Percentiles rank a stretch among this genome's conserved stretches.
These are phyloP conservation scores for Oostethus manadensis DNA, from an alignment of 2,113 vertebrate genomes.

Conservation along the genomic window DNA sequence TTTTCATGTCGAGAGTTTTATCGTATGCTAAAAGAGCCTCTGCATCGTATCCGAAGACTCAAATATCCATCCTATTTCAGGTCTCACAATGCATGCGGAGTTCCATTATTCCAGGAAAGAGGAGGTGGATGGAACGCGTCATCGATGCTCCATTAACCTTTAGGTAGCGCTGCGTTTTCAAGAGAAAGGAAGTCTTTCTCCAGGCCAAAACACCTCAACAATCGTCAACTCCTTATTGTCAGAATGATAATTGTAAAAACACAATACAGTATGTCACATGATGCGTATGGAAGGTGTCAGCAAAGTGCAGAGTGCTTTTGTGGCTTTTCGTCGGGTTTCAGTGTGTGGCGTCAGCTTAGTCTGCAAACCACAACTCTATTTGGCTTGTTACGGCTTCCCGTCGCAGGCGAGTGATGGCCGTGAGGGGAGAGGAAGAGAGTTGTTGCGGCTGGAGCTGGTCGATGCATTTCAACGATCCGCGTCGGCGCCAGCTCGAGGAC, in stretches of 20 bases:
- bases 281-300: too few species aligned
- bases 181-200: conserved; percentile 39
- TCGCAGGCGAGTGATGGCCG: too few species aligned
- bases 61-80: conserved; percentile 36
- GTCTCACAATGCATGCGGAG: conserved; percentile 28
- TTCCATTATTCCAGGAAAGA: conserved; percentile 38
- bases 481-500: too few species aligned
- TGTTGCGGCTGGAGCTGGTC: too few species aligned
- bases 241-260: neutral
- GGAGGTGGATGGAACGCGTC: conserved; percentile 46
- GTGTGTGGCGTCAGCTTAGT: too few species aligned
- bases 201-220: conserved; percentile 26
- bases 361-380: too few species aligned
- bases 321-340: too few species aligned
- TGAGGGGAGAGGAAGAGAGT: too few species aligned
- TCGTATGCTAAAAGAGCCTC: conserved; percentile 3
- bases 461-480: too few species aligned
- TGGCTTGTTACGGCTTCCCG: too few species aligned
- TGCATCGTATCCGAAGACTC: conserved; percentile 3
- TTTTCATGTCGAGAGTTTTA: conserved; percentile 7
- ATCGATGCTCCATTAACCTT: conserved; percentile 55
- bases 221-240: conserved; percentile 2
- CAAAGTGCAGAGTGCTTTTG: too few species aligned
- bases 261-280: neutral
- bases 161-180: conserved; percentile 43